phyloP scores from a whole-genome alignment of 2,888 invertebrate species.

The Brachylomia viminalis region DNA sequence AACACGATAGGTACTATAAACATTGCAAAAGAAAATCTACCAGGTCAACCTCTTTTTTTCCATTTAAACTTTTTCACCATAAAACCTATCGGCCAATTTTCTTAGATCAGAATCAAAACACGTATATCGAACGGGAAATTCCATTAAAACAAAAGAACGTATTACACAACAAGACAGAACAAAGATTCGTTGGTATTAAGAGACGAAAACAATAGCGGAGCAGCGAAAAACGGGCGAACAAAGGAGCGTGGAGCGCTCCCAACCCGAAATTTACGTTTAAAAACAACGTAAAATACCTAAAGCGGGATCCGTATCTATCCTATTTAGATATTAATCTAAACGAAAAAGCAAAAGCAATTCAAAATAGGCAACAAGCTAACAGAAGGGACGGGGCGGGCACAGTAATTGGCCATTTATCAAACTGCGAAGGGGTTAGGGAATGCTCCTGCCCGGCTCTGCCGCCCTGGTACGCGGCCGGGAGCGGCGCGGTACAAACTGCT shows the following conservation, averaged over 20 bases:
- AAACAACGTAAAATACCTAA: slow-evolving; percentile 90
- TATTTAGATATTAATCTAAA: slow-evolving; percentile 91
- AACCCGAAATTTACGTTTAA: slow-evolving; percentile 89
- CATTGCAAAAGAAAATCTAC: slow-evolving; percentile 1
- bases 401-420: slow-evolving; percentile 91
- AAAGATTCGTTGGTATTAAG: slow-evolving; percentile 76
- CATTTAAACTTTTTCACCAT: slow-evolving; percentile 33
- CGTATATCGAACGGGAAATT: slow-evolving; percentile 70
- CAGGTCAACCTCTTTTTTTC: not conserved
- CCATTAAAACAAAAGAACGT: slow-evolving; percentile 76
- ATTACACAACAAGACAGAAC: slow-evolving; percentile 76
- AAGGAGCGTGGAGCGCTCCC: slow-evolving; percentile 70
- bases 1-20: slow-evolving; percentile 3
- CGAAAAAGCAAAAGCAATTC: slow-evolving; percentile 91
- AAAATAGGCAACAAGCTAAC: slow-evolving; percentile 91
- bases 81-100: slow-evolving; percentile 63
- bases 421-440: slow-evolving; percentile 90
- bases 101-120: slow-evolving; percentile 69
- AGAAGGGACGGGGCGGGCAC: slow-evolving; percentile 88
- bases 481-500: slow-evolving; percentile 65
- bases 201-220: slow-evolving; percentile 81
- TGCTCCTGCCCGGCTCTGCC: slow-evolving; percentile 82
- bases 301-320: slow-evolving; percentile 90
- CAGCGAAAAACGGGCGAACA: slow-evolving; percentile 81
- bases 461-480: slow-evolving; percentile 80